These are phyloP conservation scores for Chamaea fasciata DNA, from an alignment of 2,113 vertebrate genomes.

Conservation along the genomic window DNA sequence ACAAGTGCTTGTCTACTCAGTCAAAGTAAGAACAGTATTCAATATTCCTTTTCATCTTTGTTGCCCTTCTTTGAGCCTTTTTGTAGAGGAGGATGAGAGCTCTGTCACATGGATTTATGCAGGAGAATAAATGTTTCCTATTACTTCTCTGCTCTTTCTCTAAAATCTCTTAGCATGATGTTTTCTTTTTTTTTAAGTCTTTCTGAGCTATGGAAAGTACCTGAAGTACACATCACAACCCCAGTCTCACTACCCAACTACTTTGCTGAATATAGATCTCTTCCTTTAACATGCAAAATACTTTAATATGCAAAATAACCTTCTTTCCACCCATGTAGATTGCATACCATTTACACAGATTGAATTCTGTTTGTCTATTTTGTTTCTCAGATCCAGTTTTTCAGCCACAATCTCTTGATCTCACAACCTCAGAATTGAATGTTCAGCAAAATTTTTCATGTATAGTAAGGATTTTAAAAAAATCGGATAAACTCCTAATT, in stretches of 20 bases:
- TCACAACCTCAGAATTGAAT: neutral
- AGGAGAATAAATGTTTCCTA: neutral
- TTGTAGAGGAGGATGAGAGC: neutral
- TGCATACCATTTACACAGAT: neutral
- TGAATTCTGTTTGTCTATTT: neutral
- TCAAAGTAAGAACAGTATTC: neutral
- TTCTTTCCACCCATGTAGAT: neutral
- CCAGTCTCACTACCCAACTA: neutral
- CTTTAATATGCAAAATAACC: neutral
- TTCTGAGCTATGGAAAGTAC: neutral
- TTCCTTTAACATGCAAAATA: neutral
- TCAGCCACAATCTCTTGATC: neutral
- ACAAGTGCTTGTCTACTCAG: neutral
- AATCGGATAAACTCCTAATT: neutral
- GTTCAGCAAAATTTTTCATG: neutral
- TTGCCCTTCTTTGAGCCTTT: neutral
- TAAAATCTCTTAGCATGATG: neutral
- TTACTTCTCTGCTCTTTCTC: neutral
- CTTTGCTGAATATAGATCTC: neutral
- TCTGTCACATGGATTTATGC: fast-evolving
- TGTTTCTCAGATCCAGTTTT: neutral
- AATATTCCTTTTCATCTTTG: neutral
- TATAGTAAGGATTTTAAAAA: neutral
- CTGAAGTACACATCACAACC: neutral
- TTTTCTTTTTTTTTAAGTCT: neutral